Evolutionary conservation across 2,888 invertebrate species (phyloP), one percentile per base, ranked within the genome.

Genomic region (Lithophane socia): DNA sequence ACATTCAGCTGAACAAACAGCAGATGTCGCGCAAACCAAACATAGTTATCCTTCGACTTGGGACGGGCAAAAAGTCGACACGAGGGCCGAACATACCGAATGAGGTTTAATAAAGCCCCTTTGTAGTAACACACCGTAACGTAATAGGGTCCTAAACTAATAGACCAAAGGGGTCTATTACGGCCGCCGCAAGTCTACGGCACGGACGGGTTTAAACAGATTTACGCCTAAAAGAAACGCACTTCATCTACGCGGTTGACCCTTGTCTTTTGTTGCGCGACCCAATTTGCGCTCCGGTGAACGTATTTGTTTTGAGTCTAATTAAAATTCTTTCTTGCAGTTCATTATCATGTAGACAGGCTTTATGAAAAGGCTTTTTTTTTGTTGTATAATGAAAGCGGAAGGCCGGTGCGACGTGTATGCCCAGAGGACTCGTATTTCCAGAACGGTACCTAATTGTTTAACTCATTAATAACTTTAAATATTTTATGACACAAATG

Each of bases 121-220:
- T 94, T 94, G 93, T 92, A 93, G 92, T 91, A 92, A 92, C 92
- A 93, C 91, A 89, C 92, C 90, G 92, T 91, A 89, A 90, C 91
- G 92, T 94, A 95, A 95, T 95, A 93, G 94, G 94, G 93, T 93
- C 95, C 95, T 96, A 95, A 96, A 94, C 95, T 96, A 96, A 96
- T 95, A 95, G 93, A 93, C 91, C 89, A 86, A 78, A 83, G 88
- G 88, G 92, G 91, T 91, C 88, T 91, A 91, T 92, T 90, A 92
- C 87, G 87, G 86, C 54, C 75, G 76, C 87, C 91, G 84, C 91
- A 91, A 90, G 91, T 92, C 93, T 92, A 92, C 90, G 92, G 88
- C 90, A 89, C 89, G 91, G 89, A 88, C 86, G 90, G 93, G 92
- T 93, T 94, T 92, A 93, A 95, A 93, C 93, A 93, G 94, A 94